phyloP scores from a whole-genome alignment of 2,888 invertebrate genomes.

The Acronicta psi region DNA sequence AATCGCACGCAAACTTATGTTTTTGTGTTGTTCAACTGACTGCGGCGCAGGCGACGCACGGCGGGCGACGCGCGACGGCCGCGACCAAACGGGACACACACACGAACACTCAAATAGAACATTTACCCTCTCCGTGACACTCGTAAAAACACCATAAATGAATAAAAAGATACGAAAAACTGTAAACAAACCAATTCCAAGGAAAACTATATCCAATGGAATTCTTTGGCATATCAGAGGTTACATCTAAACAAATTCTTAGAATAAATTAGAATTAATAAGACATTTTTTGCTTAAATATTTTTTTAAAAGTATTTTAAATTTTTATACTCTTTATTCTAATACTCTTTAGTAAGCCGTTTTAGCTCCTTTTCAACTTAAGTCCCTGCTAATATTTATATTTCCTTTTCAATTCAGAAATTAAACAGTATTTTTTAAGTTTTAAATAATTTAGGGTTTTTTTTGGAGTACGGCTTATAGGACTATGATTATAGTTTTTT shows the following conservation, averaged over 20 bases:
- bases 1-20: constrained; percentile 63
- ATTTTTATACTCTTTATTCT: constrained; percentile 5
- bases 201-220: constrained; percentile 37
- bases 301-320: constrained; percentile 25
- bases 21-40: constrained; percentile 41
- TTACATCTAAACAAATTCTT: constrained; percentile 38
- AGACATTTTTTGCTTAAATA: constrained; percentile 25
- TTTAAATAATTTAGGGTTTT: no score
- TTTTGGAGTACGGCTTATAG: no score
- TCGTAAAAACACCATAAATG: constrained; percentile 59
- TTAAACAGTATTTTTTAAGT: no score
- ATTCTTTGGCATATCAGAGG: constrained; percentile 31
- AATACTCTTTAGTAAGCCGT: constrained; percentile 3
- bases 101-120: constrained; percentile 56
- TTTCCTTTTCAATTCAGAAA: no score
- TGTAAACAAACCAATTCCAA: constrained; percentile 51
- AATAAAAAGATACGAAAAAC: constrained; percentile 57
- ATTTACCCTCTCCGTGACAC: constrained; percentile 53
- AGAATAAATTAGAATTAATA: constrained; percentile 28
- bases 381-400: no score
- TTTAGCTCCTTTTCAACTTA: no score
- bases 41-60: constrained; percentile 9
- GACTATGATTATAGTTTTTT: no score
- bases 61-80: constrained; percentile 12
- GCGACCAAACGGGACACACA: constrained; percentile 54